These are phyloP conservation scores for Blomia tropicalis DNA, from an alignment of 2,888 invertebrate species.

Conservation along the genomic window DNA sequence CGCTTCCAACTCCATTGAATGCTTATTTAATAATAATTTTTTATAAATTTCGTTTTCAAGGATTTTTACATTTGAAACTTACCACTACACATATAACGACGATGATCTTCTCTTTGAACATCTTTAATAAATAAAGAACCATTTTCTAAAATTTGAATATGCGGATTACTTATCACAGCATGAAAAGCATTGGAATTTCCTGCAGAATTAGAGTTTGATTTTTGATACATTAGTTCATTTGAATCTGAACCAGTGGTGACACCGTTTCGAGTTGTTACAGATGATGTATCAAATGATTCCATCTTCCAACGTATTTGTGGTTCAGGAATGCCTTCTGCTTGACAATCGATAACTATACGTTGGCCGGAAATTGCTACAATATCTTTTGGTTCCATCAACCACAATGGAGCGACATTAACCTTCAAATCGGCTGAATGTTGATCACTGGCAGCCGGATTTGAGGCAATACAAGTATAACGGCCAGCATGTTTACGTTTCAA, in stretches of 20 bases:
- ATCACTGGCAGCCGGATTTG: conserved; percentile 29
- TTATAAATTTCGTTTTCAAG: neutral
- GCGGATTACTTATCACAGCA: conserved; percentile 32
- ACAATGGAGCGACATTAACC: conserved; percentile 35
- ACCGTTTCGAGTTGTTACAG: conserved; percentile 28
- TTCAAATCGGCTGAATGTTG: conserved; percentile 29
- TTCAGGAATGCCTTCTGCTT: conserved; percentile 33
- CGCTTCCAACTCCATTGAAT: conserved; percentile 7
- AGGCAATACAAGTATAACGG: conserved; percentile 31
- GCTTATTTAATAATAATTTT: too few relatives aligned
- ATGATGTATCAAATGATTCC: neutral
- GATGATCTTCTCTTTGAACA: conserved; percentile 35
- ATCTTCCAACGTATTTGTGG: conserved; percentile 33
- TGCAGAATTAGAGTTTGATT: neutral
- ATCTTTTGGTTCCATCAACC: conserved; percentile 36
- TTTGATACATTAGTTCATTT: conserved; percentile 17
- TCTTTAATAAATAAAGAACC: conserved; percentile 36
- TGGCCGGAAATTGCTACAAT: conserved; percentile 34
- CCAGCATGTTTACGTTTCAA: conserved; percentile 29
- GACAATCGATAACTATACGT: conserved; percentile 31
- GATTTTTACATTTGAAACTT: neutral
- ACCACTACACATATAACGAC: conserved; percentile 35
- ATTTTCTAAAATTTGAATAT: conserved; percentile 34
- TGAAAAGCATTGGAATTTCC: conserved; percentile 26
- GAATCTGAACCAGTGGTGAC: conserved; percentile 33